Conservation (phyloP, 2,797 vertebrate genomes). For the Hoplostethus atlanticus region DNA sequence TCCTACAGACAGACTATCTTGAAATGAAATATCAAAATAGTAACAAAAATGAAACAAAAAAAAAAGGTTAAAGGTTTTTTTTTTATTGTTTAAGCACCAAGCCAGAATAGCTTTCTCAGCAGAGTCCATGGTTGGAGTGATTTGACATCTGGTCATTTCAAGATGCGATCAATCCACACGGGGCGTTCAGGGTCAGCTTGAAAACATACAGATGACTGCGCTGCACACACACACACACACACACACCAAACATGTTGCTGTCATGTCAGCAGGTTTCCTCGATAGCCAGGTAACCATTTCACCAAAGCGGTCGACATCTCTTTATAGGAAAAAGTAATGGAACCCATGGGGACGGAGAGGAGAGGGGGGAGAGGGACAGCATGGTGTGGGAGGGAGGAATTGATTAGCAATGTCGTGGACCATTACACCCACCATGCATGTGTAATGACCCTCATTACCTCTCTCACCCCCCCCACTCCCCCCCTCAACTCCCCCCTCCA, state of each 20-base stretch:
- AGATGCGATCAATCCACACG: constrained; percentile 26
- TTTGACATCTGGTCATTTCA: constrained; percentile 39
- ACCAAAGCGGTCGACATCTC: not conserved
- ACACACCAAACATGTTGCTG: too few species aligned
- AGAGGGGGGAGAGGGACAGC: not conserved
- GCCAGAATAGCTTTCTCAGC: not conserved
- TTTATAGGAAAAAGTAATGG: not conserved
- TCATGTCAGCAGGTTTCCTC: not conserved
- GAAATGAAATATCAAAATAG: not conserved
- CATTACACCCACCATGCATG: constrained; percentile 64
- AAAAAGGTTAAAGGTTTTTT: not conserved
- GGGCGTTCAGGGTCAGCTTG: not conserved
- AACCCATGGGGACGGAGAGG: not conserved
- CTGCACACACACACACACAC: too few species aligned
- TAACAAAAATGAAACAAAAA: not conserved
- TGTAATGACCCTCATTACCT: constrained; percentile 71
- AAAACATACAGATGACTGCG: not conserved
- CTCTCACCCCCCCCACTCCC: constrained; percentile 20
- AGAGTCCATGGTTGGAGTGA: not conserved
- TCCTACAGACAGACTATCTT: too few species aligned
- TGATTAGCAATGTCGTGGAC: constrained; percentile 51
- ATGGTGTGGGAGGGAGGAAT: constrained; percentile 21
- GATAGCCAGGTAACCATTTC: not conserved
- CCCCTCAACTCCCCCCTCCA: constrained; percentile 25
- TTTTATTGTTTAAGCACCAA: not conserved